Evolutionary conservation across 2,113 vertebrate species (phyloP).

Genomic region (Alethe diademata): DNA sequence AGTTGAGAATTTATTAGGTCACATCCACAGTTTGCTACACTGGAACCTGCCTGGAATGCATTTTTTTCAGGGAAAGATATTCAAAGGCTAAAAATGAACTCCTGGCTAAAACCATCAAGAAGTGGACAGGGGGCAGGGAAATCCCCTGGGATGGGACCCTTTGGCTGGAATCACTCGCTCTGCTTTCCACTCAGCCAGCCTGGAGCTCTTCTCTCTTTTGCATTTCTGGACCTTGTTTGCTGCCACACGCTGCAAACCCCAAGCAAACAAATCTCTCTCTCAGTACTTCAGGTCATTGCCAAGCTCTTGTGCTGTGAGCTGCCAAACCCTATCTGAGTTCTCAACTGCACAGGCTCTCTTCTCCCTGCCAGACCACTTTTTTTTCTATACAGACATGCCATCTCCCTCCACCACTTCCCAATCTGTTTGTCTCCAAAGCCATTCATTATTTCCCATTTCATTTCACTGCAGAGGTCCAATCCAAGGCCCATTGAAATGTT

Average conservation of each 20-base stretch:
- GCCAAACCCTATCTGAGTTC: background rate
- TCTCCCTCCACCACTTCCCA: background rate
- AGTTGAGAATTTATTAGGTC: background rate
- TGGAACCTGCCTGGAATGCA: background rate
- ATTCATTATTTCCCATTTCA: background rate
- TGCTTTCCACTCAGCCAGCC: background rate
- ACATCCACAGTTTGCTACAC: background rate
- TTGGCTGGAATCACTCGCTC: background rate
- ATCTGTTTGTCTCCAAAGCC: background rate
- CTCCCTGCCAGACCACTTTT: conserved; percentile 9
- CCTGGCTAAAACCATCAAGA: background rate
- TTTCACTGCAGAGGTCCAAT: background rate
- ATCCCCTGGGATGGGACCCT: background rate
- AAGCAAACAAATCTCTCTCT: background rate
- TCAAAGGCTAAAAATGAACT: background rate
- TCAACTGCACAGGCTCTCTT: background rate
- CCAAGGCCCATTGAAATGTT: conserved; percentile 34
- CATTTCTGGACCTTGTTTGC: background rate
- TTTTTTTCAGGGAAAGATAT: background rate
- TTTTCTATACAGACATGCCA: background rate
- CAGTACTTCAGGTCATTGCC: conserved; percentile 6
- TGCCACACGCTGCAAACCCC: background rate
- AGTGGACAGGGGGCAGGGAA: background rate
- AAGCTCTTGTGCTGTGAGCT: background rate
- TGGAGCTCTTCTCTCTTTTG: background rate